Conservation (phyloP, 2,888 invertebrate genomes). For the Oscheius sp. region DNA sequence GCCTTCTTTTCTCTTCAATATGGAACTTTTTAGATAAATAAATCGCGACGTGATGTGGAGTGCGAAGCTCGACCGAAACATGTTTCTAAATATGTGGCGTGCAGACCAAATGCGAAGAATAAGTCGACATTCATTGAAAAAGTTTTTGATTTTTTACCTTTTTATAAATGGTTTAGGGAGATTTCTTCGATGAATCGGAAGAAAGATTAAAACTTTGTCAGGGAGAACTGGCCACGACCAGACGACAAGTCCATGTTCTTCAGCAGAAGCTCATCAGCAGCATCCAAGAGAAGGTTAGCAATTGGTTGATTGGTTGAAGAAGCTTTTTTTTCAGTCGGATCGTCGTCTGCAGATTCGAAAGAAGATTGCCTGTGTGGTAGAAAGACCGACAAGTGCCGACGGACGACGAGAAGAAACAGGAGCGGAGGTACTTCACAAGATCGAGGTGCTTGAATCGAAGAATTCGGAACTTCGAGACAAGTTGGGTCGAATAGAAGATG, state of each 20-base stretch:
- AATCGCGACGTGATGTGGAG: constrained; percentile 60
- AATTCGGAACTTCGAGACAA: constrained; percentile 24
- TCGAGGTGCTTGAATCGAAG: neutral
- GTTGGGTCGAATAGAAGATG: constrained; percentile 45
- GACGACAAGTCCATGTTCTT: constrained; percentile 62
- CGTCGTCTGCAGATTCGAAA: constrained; percentile 12
- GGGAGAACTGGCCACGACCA: constrained; percentile 58
- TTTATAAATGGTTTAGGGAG: too few relatives aligned
- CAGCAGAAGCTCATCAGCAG: constrained; percentile 59
- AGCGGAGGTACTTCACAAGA: neutral
- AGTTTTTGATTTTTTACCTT: too few relatives aligned
- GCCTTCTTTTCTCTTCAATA: neutral
- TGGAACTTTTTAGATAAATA: constrained; percentile 48
- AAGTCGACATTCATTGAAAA: constrained; percentile 61
- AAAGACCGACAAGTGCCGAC: constrained; percentile 15
- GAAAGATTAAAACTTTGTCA: constrained; percentile 55
- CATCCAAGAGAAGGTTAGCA: constrained; percentile 40
- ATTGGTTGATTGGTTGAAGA: neutral
- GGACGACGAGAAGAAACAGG: constrained; percentile 1
- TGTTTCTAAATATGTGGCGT: constrained; percentile 67
- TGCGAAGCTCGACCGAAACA: constrained; percentile 63
- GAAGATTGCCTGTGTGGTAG: constrained; percentile 28
- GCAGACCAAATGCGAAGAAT: constrained; percentile 56
- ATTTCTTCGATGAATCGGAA: constrained; percentile 62
- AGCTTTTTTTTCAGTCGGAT: constrained; percentile 26